Evolutionary conservation across 2,888 invertebrate species (phyloP), one percentile per base, ranked within the genome.

Genomic region (Acleris cristana): DNA sequence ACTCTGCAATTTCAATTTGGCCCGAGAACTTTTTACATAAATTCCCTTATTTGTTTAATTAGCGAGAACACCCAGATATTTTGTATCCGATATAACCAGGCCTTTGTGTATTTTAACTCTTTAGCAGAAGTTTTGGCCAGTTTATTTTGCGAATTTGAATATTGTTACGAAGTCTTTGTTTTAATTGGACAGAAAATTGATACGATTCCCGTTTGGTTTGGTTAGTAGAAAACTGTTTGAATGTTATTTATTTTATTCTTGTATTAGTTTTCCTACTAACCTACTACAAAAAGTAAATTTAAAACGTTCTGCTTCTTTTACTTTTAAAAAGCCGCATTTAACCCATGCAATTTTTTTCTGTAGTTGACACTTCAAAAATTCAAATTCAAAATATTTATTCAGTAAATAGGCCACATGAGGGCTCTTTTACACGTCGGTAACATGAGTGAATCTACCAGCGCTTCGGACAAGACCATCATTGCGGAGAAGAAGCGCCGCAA

Each of bases 11-110:
- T 67, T 58, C 34, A 34, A 67, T 63, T 18, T 53, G 56, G 45
- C 57, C 40, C 58, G 19, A 14, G 34, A 67, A 67, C 62, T 67
- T 67, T 67, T 67, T 62, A 63, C 67, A 67, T 67, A 62, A 67
- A 63, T 66, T 66, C 34, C 10, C 34, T 67, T 53, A 63, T 67
- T 58, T 67, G 62, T 58, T 63, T 67, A 67, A 67, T 67, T 67
- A 67, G 49, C 23, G n/a, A n/a, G 40, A 55, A 34, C 30, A 34
- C 51, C 48, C 52, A n/a, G 56, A 51, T 53, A 53, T 63, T 53
- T 52, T 53, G 53, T 60, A 65, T 60, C 51, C 49, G 44, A 45
- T 65, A 55, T 54, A 48, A 40, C 34, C 34, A 10, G 48, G 26
- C 19, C 10, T 60, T 52, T 53, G 52, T 52, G 34, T 52, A 52